These are phyloP conservation scores for Polypedilum vanderplanki DNA, from an alignment of 1,140 invertebrate species.

Conservation along the genomic window DNA sequence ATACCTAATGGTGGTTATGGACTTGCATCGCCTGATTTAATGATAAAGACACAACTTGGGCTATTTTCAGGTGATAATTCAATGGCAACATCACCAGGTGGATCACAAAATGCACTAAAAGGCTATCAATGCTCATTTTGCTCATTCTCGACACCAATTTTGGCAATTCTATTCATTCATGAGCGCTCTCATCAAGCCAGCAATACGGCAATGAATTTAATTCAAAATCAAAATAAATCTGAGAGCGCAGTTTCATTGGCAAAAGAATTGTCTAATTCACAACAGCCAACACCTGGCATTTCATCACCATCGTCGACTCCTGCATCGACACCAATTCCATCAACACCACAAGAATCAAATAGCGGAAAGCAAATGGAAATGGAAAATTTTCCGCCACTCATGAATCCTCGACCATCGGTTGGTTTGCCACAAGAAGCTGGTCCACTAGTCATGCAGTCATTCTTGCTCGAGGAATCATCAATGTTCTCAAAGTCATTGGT, in stretches of 20 bases:
- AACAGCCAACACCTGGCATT: constrained; percentile 32
- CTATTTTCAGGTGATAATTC: constrained; percentile 35
- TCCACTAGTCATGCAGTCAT: constrained; percentile 66
- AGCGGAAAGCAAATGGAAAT: constrained; percentile 45
- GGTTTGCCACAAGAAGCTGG: constrained; percentile 50
- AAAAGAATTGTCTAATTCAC: constrained; percentile 30
- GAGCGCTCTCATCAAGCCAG: constrained; percentile 64
- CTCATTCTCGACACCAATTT: constrained; percentile 77
- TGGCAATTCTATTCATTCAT: constrained; percentile 85
- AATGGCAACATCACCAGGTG: constrained; percentile 38
- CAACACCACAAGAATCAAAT: constrained; percentile 33
- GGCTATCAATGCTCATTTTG: constrained; percentile 84
- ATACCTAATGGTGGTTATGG: constrained; percentile 52
- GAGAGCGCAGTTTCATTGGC: constrained; percentile 31
- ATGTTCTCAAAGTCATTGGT: constrained; percentile 25
- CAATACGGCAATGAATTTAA: constrained; percentile 35
- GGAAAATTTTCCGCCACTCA: constrained; percentile 49
- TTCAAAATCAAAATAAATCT: constrained; percentile 30
- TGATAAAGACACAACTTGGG: constrained; percentile 33
- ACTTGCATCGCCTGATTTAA: constrained; percentile 42
- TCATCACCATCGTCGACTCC: constrained; percentile 30
- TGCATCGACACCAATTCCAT: constrained; percentile 32
- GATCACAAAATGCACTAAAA: constrained; percentile 45
- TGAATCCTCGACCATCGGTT: constrained; percentile 52
- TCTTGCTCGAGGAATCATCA: constrained; percentile 61